Conservation (phyloP, 2,888 invertebrate genomes). For the Tolmerus cingulatus region DNA sequence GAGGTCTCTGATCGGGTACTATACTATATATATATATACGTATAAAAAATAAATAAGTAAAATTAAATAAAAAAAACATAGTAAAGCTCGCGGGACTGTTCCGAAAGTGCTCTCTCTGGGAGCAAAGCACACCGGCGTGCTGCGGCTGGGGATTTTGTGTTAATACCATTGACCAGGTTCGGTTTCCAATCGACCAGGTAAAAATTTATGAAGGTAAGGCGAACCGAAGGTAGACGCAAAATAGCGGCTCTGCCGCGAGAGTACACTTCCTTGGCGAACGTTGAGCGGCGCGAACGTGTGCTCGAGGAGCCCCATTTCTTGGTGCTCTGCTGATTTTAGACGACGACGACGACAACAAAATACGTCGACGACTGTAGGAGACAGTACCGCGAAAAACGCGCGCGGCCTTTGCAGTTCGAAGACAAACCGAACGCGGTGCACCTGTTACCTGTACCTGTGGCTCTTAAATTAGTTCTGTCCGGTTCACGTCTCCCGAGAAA, state of each 20-base stretch:
- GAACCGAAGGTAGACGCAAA: not conserved
- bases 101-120: not conserved
- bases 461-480: conserved; percentile 16
- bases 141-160: not conserved
- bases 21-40: too few species aligned
- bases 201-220: conserved; percentile 20
- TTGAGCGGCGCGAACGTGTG: conserved; percentile 22
- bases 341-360: not conserved
- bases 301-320: not conserved
- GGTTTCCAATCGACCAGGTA: conserved; percentile 32
- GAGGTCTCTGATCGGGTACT: not conserved
- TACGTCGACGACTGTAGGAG: not conserved
- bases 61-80: too few species aligned
- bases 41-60: too few species aligned
- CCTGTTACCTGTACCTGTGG: conserved; percentile 27
- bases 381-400: not conserved
- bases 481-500: not conserved
- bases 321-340: not conserved
- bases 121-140: not conserved
- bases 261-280: conserved; percentile 13
- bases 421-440: not conserved
- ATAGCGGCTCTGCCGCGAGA: not conserved
- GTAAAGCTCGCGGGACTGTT: not conserved
- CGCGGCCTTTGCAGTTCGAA: not conserved
- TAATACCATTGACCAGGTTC: conserved; percentile 28